Percentiles rank a stretch among this genome's conserved stretches.
phyloP scores from a whole-genome alignment of 2,797 vertebrate species.

The Cheirogaleus major region DNA sequence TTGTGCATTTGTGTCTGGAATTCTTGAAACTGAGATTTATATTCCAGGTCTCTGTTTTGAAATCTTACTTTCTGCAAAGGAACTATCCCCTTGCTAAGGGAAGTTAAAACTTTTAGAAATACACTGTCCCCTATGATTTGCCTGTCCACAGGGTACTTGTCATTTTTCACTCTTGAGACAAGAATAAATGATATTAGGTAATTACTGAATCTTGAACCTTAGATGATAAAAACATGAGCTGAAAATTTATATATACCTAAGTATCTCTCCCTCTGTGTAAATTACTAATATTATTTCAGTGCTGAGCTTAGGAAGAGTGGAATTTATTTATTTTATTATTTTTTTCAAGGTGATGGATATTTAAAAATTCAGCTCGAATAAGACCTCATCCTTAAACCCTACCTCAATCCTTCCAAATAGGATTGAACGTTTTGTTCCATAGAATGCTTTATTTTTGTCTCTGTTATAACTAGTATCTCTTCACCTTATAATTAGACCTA shows the following conservation, averaged over 20 bases:
- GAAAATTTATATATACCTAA: not conserved
- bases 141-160: not conserved
- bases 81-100: not conserved
- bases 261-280: not conserved
- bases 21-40: not conserved
- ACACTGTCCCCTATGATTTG: not conserved
- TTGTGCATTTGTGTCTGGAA: not conserved
- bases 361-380: not conserved
- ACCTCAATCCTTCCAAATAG: not conserved
- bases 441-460: not conserved
- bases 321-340: not conserved
- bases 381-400: not conserved
- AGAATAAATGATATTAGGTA: not conserved
- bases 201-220: not conserved
- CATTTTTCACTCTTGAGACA: not conserved
- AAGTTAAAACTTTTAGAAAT: not conserved
- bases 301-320: not conserved
- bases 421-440: not conserved
- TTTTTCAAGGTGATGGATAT: not conserved
- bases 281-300: not conserved
- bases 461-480: not conserved
- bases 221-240: not conserved
- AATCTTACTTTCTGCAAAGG: not conserved
- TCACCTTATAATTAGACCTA: not conserved
- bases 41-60: not conserved